Evolutionary conservation across 2,113 vertebrate genomes (phyloP), one percentile per base, ranked within the genome.

Genomic region (Agapornis roseicollis): DNA sequence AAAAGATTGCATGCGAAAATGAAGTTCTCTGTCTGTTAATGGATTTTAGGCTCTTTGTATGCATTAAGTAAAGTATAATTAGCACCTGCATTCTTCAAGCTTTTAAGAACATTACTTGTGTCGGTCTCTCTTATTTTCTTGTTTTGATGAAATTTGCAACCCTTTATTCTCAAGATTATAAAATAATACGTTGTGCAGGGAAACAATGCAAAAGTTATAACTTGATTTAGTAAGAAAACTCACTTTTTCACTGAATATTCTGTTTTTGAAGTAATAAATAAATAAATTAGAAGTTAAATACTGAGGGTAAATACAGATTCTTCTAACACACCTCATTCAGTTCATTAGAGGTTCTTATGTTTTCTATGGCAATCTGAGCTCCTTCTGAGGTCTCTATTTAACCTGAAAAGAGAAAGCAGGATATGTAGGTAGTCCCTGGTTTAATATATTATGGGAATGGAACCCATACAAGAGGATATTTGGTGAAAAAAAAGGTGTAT

Each of bases 11-110:
- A 94, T 49, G 80, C 80, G 87, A 97, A 97, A 96, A 96, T 96
- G 50, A 97, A 97, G 87, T 94, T 97, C 52, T 91, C 74, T 85
- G 66, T 80, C 93, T 97, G 76, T 65, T 93, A 91, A 96, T 94
- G 90, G 96, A 76, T 90, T 96, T 76, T 93, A 84, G 52, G 17
- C 52, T 87, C 92, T 91, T 93, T 5, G 1, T 83, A n/a, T n/a
- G 80, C 81, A 79, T 87, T 93, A 96, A 92, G 77, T 89, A 96
- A 88, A 76, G 74, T 80, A 80, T 93, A 93, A 96, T 94, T 95
- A 97, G 81, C 79, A 95, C 81, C 81, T 95, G 50, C 79, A 90
- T 73, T 94, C 92, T 90, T 86, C 79, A 64, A n/a, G 94, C 70
- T 88, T 96, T 97, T 66, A 85, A 85, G 89, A 95, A 92, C 33